Percentiles rank a stretch among this genome's conserved stretches.
These are phyloP conservation scores for Athalia circularis DNA, from an alignment of 2,888 invertebrate genomes.

Conservation along the genomic window DNA sequence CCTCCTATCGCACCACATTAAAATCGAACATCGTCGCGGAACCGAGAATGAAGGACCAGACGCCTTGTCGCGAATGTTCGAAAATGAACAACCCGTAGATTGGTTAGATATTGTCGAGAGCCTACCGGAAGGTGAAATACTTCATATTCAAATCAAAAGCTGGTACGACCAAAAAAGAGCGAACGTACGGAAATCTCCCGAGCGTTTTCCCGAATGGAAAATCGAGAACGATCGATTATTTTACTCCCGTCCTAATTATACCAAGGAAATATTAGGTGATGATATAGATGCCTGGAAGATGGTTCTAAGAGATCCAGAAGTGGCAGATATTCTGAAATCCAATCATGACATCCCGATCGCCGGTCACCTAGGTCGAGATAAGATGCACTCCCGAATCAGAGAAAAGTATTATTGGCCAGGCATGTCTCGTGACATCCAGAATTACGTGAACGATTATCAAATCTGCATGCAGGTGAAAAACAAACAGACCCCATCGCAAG, in stretches of 20 bases:
- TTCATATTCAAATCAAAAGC: background rate
- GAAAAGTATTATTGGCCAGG: background rate
- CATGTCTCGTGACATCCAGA: background rate
- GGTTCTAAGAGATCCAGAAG: background rate
- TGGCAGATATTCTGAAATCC: background rate
- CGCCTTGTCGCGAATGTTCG: background rate
- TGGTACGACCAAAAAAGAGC: background rate
- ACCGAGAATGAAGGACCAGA: background rate
- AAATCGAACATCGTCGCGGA: background rate
- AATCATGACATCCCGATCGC: constrained; percentile 1
- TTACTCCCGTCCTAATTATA: background rate
- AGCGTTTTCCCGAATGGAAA: too few relatives aligned
- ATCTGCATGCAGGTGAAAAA: background rate
- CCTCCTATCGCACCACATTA: background rate
- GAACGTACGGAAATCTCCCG: too few relatives aligned
- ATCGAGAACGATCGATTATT: background rate
- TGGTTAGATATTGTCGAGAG: background rate
- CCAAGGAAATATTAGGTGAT: background rate
- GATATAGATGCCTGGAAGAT: background rate
- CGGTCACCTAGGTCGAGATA: background rate
- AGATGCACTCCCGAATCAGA: background rate
- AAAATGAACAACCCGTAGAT: background rate
- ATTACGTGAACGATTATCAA: background rate
- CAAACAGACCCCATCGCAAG: background rate
- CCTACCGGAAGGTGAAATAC: background rate